Evolutionary conservation across 2,888 invertebrate genomes (phyloP).

Genomic region (Periphyllus acericola): DNA sequence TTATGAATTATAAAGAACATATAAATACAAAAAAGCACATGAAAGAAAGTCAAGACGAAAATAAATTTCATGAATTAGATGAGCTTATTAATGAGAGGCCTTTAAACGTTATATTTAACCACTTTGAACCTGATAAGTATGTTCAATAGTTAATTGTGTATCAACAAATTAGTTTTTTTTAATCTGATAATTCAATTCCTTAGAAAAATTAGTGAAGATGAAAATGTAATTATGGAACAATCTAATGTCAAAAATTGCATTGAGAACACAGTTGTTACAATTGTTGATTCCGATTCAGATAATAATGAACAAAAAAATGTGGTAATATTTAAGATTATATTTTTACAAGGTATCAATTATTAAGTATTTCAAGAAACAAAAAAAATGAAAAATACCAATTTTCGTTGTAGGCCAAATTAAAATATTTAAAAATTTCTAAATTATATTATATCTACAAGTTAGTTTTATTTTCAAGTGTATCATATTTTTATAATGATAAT

Average conservation of each 20-base stretch:
- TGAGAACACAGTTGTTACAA: conserved; percentile 2
- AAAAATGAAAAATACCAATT: too few relatives aligned
- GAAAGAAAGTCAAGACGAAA: conserved; percentile 49
- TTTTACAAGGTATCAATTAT: too few relatives aligned
- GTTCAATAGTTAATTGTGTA: not conserved
- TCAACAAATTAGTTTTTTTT: not conserved
- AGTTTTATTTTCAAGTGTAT: too few relatives aligned
- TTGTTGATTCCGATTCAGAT: conserved; percentile 13
- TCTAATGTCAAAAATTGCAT: not conserved
- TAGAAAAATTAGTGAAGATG: conserved; percentile 11
- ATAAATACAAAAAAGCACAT: conserved; percentile 58
- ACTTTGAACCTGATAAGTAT: conserved; percentile 40
- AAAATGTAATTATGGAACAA: not conserved
- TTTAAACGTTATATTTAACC: conserved; percentile 46
- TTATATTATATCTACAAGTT: too few relatives aligned
- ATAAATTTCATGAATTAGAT: conserved; percentile 44
- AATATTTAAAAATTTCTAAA: too few relatives aligned
- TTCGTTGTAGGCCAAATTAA: too few relatives aligned
- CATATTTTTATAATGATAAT: too few relatives aligned
- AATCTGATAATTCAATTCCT: not conserved
- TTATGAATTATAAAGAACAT: conserved; percentile 60
- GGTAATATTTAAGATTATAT: conserved; percentile 10
- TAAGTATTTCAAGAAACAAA: not conserved
- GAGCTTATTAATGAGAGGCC: conserved; percentile 54
- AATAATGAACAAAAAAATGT: not conserved